phyloP scores from a whole-genome alignment of 2,113 vertebrate genomes.

The Urocolius indicus region DNA sequence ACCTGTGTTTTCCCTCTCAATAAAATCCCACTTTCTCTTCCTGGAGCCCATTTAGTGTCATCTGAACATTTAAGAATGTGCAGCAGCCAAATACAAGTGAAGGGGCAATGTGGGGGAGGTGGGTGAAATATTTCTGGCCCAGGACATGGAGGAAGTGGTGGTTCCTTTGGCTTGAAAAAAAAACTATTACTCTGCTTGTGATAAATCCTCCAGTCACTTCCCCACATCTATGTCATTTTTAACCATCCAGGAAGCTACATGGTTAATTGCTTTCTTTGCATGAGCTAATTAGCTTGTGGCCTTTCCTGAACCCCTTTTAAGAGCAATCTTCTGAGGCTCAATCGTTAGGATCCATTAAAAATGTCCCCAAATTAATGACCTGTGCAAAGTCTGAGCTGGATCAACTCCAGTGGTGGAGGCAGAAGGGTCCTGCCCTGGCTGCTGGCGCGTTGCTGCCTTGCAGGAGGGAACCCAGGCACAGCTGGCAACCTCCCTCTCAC shows the following conservation, averaged over 20 bases:
- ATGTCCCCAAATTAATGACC: constrained; percentile 51
- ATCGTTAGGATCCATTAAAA: constrained; percentile 63
- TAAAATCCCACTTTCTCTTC: background rate
- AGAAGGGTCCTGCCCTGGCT: background rate
- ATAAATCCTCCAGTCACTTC: background rate
- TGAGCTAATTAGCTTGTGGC: constrained; percentile 49
- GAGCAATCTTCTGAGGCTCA: constrained; percentile 19
- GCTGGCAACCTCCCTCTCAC: background rate
- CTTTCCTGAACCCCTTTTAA: constrained; percentile 44
- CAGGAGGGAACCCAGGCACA: background rate
- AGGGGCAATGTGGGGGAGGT: background rate
- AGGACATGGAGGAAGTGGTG: background rate
- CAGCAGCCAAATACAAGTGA: background rate
- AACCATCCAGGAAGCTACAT: constrained; percentile 20
- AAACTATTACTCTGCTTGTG: background rate
- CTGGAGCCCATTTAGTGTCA: background rate
- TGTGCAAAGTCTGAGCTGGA: constrained; percentile 31
- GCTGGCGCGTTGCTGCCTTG: background rate
- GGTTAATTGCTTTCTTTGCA: constrained; percentile 47
- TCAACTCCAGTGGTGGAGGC: background rate
- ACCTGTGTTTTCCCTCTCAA: background rate
- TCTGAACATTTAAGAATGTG: background rate
- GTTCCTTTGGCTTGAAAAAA: background rate
- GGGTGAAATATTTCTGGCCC: background rate
- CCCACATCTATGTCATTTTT: constrained; percentile 8